These are phyloP conservation scores for Caranx melampygus DNA, from an alignment of 2,113 vertebrate genomes.

Conservation along the genomic window DNA sequence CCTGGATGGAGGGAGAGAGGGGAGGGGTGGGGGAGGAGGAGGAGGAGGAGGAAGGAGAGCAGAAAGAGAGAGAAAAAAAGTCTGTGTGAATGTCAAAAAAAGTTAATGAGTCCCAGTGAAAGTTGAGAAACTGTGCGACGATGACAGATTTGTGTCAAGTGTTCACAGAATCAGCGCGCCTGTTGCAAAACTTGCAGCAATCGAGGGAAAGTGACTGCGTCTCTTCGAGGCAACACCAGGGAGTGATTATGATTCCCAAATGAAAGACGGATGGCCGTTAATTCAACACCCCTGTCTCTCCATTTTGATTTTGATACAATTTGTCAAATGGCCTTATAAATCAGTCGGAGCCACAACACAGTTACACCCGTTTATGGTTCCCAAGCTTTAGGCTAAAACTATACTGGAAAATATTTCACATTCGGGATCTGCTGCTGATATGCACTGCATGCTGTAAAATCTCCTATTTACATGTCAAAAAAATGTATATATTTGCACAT, in stretches of 20 bases:
- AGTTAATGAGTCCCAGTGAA: slow-evolving; percentile 49
- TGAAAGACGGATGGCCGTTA: slow-evolving; percentile 75
- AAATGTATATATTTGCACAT: slow-evolving; percentile 21
- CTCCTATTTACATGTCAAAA: slow-evolving; percentile 18
- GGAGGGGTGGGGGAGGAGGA: slow-evolving; percentile 9
- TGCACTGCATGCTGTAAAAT: slow-evolving; percentile 16
- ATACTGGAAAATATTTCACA: slow-evolving; percentile 50
- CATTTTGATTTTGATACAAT: slow-evolving; percentile 76
- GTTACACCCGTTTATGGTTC: slow-evolving; percentile 56
- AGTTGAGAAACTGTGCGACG: slow-evolving; percentile 48
- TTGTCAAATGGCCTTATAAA: slow-evolving; percentile 74
- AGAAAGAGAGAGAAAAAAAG: slow-evolving; percentile 11
- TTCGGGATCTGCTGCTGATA: slow-evolving; percentile 31
- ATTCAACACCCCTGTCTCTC: slow-evolving; percentile 68
- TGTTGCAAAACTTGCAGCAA: slow-evolving; percentile 67
- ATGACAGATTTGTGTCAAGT: slow-evolving; percentile 67
- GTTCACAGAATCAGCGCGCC: slow-evolving; percentile 54
- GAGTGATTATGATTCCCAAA: slow-evolving; percentile 76
- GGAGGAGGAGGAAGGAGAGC: neutral
- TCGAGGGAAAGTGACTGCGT: slow-evolving; percentile 43
- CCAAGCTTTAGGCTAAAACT: slow-evolving; percentile 33
- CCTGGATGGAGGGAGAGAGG: slow-evolving; percentile 78
- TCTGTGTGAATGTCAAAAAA: slow-evolving; percentile 17
- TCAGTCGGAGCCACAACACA: slow-evolving; percentile 67
- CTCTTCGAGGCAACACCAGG: slow-evolving; percentile 65